Base-by-base conservation (phyloP, 2,797 vertebrate genomes). In the Coilia nasus region DNA sequence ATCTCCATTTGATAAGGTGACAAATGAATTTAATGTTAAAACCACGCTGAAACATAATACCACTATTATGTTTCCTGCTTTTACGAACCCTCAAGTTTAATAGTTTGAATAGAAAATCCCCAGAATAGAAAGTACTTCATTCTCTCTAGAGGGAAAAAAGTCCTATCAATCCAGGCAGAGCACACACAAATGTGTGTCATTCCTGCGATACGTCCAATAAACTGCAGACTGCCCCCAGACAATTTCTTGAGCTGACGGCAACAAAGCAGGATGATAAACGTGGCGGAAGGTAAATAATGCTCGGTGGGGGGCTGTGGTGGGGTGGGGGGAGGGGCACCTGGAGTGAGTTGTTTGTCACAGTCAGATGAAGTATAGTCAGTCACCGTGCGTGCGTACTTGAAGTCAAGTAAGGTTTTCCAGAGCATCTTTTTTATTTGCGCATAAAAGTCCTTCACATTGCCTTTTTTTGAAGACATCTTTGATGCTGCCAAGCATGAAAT, bases 181-280 rank as follows among this genome's bases (percentile, higher is more conserved):
- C 28, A 57, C 64, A 82, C 44, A 64, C 56, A 82, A 71, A 86
- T 81, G 44, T 19, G 50, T 84, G 84, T 64, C 78, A 46, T 80
- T 35, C 82, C 82, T 83, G 67, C 84, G 85, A 86, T 80, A 84
- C 47, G 23, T 62, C n/a, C 84, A 86, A 85, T 86, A 86, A 57
- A 86, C 81, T 44, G 78, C 50, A 59, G 28, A 57, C 21, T 19
- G 62, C 82, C 64, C 86, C 78, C 64, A 82, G 57, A 47, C 83
- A 83, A 60, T n/a, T 56, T 71, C 47, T 82, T 83, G 62, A 15
- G 54, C 59, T 81, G 85, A 60, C 41, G 19, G 35, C 60, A 59
- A 60, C 78, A 80, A 78, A 83, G 75, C 75, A 5, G 9, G 71
- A 82, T 81, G 81, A 50, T 81, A 85, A 85, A 85, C 67, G 60